These are phyloP conservation scores for Mionectes macconnelli DNA, from an alignment of 2,113 vertebrate genomes.

Conservation along the genomic window DNA sequence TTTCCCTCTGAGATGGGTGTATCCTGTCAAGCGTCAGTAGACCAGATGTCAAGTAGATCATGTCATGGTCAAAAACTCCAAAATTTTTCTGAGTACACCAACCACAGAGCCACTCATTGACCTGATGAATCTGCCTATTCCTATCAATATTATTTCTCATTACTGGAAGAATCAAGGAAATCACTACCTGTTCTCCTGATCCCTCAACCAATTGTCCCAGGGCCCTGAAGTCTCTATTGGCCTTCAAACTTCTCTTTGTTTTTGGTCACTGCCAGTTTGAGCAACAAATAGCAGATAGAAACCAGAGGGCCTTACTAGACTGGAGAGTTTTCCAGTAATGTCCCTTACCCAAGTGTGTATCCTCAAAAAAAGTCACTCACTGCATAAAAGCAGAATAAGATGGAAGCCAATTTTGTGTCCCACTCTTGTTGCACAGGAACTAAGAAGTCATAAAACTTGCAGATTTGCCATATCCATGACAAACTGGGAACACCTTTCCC, in stretches of 20 bases:
- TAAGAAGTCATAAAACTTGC: neutral
- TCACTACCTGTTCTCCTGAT: neutral
- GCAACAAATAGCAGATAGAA: neutral
- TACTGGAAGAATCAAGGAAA: neutral
- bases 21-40: neutral
- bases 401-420: neutral
- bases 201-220: neutral
- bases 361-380: neutral
- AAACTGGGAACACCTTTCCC: neutral
- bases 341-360: neutral
- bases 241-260: neutral
- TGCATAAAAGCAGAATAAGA: neutral
- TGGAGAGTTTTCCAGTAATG: neutral
- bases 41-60: neutral
- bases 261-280: neutral
- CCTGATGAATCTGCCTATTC: neutral
- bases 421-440: neutral
- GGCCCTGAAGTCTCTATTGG: neutral
- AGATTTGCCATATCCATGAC: rapidly evolving
- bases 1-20: neutral
- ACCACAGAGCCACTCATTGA: neutral
- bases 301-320: neutral
- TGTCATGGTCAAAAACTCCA: neutral
- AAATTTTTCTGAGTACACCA: neutral
- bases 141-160: neutral